Percentiles rank a stretch among this genome's conserved stretches.
Conservation (phyloP, 2,113 vertebrate genomes). For the Acanthisitta chloris region DNA sequence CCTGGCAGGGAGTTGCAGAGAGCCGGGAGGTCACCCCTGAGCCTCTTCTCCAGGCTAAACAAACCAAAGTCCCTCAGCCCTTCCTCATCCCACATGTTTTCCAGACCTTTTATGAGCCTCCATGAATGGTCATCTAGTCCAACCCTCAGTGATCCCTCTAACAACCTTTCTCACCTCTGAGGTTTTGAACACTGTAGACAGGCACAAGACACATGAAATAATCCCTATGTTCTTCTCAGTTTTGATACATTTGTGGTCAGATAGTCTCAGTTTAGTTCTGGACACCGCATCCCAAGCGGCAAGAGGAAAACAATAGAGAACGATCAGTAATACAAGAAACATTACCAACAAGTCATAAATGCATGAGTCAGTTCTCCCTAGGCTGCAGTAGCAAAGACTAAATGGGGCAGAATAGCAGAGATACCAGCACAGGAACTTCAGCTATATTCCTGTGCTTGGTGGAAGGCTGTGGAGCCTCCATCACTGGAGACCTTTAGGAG, state of each 20-base stretch:
- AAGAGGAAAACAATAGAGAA: neutral
- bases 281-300: neutral
- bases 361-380: neutral
- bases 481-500: neutral
- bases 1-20: too few species aligned
- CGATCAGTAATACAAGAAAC: neutral
- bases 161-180: neutral
- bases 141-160: neutral
- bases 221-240: neutral
- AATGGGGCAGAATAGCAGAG: neutral
- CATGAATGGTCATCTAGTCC: neutral
- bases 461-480: neutral
- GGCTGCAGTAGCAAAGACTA: neutral
- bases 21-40: too few species aligned
- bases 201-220: neutral
- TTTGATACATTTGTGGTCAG: neutral
- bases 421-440: neutral
- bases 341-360: neutral
- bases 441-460: neutral
- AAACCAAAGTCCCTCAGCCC: too few species aligned
- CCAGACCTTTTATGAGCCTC: too few species aligned
- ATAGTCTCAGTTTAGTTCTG: neutral
- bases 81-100: too few species aligned
- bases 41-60: too few species aligned
- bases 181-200: neutral